phyloP scores from a whole-genome alignment of 1,140 invertebrate species.

The Cyclargus thomasi region DNA sequence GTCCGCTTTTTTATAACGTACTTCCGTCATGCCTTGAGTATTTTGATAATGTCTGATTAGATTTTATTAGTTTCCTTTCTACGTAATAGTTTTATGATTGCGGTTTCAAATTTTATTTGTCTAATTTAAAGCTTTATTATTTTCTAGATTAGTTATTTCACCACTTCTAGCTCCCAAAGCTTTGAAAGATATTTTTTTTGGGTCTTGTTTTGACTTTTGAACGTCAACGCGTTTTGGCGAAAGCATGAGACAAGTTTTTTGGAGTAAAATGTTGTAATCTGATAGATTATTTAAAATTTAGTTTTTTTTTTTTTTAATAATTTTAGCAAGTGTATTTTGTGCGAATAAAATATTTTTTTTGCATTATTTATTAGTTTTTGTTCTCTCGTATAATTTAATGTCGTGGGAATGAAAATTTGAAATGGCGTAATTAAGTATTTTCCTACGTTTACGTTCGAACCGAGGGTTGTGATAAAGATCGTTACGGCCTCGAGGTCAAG shows the following conservation, averaged over 20 bases:
- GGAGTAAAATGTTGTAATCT: background rate
- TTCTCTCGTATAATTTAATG: background rate
- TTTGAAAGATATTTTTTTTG: no score
- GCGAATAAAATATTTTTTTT: background rate
- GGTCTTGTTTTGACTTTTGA: no score
- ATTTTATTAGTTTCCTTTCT: constrained; percentile 1
- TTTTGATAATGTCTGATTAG: background rate
- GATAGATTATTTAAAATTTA: background rate
- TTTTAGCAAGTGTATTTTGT: background rate
- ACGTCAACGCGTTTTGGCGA: no score
- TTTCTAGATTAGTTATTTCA: background rate
- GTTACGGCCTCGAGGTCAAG: constrained; percentile 25
- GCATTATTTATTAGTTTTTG: constrained; percentile 5
- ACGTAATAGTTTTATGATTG: background rate
- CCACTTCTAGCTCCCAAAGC: background rate
- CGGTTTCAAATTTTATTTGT: constrained; percentile 1
- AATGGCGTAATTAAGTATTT: constrained; percentile 5
- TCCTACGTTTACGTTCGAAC: constrained; percentile 16
- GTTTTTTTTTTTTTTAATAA: background rate
- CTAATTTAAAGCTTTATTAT: background rate
- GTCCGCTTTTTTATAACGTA: background rate
- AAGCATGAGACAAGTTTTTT: no score
- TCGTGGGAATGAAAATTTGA: constrained; percentile 6
- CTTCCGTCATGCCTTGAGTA: background rate
- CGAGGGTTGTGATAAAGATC: constrained; percentile 24